Evolutionary conservation across 2,113 vertebrate genomes (phyloP).

Genomic region (Pangasianodon hypophthalmus): DNA sequence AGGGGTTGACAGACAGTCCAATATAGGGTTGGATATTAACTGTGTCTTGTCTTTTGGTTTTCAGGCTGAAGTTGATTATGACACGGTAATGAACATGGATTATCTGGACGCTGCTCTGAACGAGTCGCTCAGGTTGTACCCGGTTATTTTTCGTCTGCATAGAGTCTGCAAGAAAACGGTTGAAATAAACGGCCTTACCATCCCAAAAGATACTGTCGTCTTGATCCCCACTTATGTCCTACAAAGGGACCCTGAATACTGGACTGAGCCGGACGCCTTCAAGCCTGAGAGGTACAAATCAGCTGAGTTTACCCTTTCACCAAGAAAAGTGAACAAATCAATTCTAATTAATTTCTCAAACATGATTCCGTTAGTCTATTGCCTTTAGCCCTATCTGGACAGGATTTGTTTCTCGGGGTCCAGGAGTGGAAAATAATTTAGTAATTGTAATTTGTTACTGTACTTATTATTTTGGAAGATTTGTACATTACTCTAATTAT

Average conservation of each 20-base stretch:
- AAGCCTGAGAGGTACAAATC: constrained; percentile 52
- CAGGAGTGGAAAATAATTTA: no score
- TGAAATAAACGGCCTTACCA: constrained; percentile 69
- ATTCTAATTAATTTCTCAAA: not conserved
- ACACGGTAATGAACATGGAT: constrained; percentile 74
- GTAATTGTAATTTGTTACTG: not conserved
- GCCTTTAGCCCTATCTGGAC: not conserved
- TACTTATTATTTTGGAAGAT: no score
- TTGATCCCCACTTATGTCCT: constrained; percentile 61
- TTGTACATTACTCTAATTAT: no score
- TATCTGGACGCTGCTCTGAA: constrained; percentile 83
- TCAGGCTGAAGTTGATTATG: constrained; percentile 70
- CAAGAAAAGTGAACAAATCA: not conserved
- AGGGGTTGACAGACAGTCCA: not conserved
- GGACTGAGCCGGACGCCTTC: constrained; percentile 52
- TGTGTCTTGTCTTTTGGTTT: not conserved
- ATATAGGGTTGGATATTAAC: not conserved
- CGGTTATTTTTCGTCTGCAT: constrained; percentile 60
- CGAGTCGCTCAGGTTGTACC: constrained; percentile 75
- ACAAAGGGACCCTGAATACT: constrained; percentile 65
- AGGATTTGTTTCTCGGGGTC: not conserved
- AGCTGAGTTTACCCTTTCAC: not conserved
- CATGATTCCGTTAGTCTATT: not conserved
- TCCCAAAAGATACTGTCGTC: constrained; percentile 63
- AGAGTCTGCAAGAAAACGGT: constrained; percentile 77